These are phyloP conservation scores for Troglohyphantes excavatus DNA, from an alignment of 2,888 invertebrate species.

Conservation along the genomic window DNA sequence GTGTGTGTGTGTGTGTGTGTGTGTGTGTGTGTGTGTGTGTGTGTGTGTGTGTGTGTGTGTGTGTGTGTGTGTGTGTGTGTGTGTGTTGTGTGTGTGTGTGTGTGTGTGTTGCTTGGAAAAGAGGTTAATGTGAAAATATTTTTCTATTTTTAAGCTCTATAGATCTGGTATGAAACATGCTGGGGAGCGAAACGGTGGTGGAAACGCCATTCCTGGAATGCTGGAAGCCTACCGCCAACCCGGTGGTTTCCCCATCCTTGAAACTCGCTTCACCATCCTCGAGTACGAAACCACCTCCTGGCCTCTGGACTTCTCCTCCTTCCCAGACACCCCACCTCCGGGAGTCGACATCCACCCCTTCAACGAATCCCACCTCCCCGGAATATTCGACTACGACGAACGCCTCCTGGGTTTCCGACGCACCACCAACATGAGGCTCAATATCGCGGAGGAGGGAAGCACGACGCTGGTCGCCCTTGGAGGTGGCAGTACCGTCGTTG, in stretches of 20 bases:
- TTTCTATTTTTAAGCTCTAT: not conserved
- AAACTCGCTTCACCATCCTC: too few relatives aligned
- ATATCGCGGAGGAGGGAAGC: not conserved
- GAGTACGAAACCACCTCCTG: too few relatives aligned
- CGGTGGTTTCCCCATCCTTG: constrained; percentile 25
- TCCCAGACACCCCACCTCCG: not conserved
- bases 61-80: too few relatives aligned
- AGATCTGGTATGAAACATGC: constrained; percentile 15
- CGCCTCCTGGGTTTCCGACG: not conserved
- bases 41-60: too few relatives aligned
- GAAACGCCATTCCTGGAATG: constrained; percentile 38
- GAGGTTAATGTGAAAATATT: too few relatives aligned
- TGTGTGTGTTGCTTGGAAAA: too few relatives aligned
- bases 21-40: too few relatives aligned
- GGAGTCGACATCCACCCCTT: constrained; percentile 9
- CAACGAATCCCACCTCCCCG: not conserved
- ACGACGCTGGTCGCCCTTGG: constrained; percentile 30
- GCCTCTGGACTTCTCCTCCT: not conserved
- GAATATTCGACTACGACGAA: constrained; percentile 28
- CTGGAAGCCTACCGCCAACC: constrained; percentile 7
- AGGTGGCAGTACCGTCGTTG: not conserved
- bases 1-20: too few relatives aligned
- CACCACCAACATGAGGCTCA: not conserved
- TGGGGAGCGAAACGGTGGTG: constrained; percentile 25
- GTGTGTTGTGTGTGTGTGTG: too few relatives aligned